Conservation (phyloP, 2,797 vertebrate species). For the Knipowitschia caucasica region DNA sequence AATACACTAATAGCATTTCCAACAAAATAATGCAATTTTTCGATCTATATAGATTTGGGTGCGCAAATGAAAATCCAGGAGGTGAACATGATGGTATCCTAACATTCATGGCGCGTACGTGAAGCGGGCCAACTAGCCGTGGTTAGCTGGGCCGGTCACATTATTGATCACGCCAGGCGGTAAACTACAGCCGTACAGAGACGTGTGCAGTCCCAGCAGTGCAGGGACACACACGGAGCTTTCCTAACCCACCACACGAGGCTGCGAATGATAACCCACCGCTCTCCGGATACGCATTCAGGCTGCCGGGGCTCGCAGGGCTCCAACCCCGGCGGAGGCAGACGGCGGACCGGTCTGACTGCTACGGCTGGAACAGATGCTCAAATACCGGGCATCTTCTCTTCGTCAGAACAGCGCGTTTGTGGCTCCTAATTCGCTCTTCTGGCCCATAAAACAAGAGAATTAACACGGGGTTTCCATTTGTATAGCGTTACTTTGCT, state of each 20-base stretch:
- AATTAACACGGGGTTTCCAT: neutral
- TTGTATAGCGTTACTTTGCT: constrained; percentile 37
- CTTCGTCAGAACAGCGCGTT: constrained; percentile 43
- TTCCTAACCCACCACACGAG: constrained; percentile 41
- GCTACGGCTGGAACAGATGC: constrained; percentile 64
- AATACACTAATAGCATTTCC: no score
- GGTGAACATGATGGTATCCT: no score
- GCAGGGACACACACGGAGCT: constrained; percentile 40
- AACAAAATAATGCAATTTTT: no score
- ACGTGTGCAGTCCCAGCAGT: constrained; percentile 53
- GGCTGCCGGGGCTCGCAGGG: constrained; percentile 45
- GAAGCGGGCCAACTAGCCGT: constrained; percentile 52
- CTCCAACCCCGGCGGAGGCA: constrained; percentile 42
- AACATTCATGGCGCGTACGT: neutral
- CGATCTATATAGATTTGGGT: no score
- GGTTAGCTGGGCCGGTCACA: constrained; percentile 57
- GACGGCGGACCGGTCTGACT: constrained; percentile 53
- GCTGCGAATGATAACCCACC: constrained; percentile 24
- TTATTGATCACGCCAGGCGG: constrained; percentile 53
- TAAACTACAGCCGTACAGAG: constrained; percentile 68
- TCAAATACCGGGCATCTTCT: constrained; percentile 57
- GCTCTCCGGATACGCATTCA: constrained; percentile 37
- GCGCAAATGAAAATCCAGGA: no score
- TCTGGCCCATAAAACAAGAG: neutral
- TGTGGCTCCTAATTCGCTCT: constrained; percentile 4